These are phyloP conservation scores for Blomia tropicalis DNA, from an alignment of 2,888 invertebrate species.

Conservation along the genomic window DNA sequence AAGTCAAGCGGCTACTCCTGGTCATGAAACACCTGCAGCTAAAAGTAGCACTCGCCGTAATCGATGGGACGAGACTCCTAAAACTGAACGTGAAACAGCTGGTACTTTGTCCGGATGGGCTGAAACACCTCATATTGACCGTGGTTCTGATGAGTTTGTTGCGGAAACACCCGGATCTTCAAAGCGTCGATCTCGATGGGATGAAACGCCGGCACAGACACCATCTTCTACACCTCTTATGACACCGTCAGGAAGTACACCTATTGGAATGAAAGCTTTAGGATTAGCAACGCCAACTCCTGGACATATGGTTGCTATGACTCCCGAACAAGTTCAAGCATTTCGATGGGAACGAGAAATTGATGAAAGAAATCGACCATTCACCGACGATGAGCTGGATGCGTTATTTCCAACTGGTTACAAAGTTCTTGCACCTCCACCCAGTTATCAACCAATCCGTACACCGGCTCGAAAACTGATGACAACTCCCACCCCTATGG, in stretches of 20 bases:
- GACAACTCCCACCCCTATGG: slow-evolving; percentile 91
- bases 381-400: slow-evolving; percentile 92
- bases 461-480: slow-evolving; percentile 94
- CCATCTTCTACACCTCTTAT: slow-evolving; percentile 43
- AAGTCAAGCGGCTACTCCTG: slow-evolving; percentile 68
- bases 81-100: slow-evolving; percentile 89
- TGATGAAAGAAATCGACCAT: slow-evolving; percentile 88
- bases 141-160: slow-evolving; percentile 50
- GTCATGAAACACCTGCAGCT: slow-evolving; percentile 43
- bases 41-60: slow-evolving; percentile 66
- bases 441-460: slow-evolving; percentile 83
- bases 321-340: slow-evolving; percentile 94
- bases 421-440: slow-evolving; percentile 86
- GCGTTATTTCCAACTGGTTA: slow-evolving; percentile 95
- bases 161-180: slow-evolving; percentile 86
- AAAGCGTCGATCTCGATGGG: slow-evolving; percentile 92
- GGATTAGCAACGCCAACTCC: slow-evolving; percentile 95
- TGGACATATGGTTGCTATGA: slow-evolving; percentile 90
- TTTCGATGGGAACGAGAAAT: slow-evolving; percentile 97
- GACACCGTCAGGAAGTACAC: slow-evolving; percentile 68
- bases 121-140: slow-evolving; percentile 90
- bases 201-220: slow-evolving; percentile 70
- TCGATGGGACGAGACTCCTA: slow-evolving; percentile 98
- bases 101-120: slow-evolving; percentile 96
- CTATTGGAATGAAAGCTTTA: slow-evolving; percentile 88